Base-by-base conservation (phyloP, 30 jellyfish, hydroid and myxozoan species). In the Mastigias papua region DNA sequence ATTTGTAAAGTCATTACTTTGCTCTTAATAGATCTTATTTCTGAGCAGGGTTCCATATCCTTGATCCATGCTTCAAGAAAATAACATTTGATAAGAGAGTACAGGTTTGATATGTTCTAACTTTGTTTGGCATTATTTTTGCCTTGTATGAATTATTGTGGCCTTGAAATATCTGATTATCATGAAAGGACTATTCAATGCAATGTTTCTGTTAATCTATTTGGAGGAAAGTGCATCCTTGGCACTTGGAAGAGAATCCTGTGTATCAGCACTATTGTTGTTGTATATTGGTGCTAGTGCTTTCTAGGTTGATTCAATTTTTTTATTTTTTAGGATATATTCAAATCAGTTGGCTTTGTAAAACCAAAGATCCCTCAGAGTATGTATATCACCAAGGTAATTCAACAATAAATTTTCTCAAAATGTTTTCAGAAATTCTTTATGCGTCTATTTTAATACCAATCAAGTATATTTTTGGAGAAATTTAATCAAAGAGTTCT, bases 341-440 rank as follows among this genome's bases (percentile, higher is more conserved):
- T 87, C 31, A 78, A 50, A 58, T 64, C 89, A 3, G 81, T 90
- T 48, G 95, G 89, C 29, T 95, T 90, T 51, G 51, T 28, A 17
- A 72, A 74, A 57, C 99, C 99, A 34, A 90, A 71, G 67, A 73
- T 95, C 35, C 90, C 90, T 1, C 99, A 95, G 78, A 95, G 99
- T 70, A 95, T 95, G 99, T 96, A 51, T 69, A 95, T 95, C 50
- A 90, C 69, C 62, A 95, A 95, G 99, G 99, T 95, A 63, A 63
- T 63, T 42, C 54, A 4, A 4, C 13, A 4, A 42, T 8, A 4
- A 8, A 4, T 42, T 42, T 15, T 42, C 54, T 42, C 54, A 42
- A 42, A 42, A 4, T 42, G 7, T 15, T 15, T 42, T 42, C n/a
- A n/a, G n/a, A n/a, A n/a, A n/a, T n/a, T n/a, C n/a, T n/a, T n/a